These are phyloP conservation scores for Drosophila sucinea DNA, from an alignment of 1,140 invertebrate species.

Conservation along the genomic window DNA sequence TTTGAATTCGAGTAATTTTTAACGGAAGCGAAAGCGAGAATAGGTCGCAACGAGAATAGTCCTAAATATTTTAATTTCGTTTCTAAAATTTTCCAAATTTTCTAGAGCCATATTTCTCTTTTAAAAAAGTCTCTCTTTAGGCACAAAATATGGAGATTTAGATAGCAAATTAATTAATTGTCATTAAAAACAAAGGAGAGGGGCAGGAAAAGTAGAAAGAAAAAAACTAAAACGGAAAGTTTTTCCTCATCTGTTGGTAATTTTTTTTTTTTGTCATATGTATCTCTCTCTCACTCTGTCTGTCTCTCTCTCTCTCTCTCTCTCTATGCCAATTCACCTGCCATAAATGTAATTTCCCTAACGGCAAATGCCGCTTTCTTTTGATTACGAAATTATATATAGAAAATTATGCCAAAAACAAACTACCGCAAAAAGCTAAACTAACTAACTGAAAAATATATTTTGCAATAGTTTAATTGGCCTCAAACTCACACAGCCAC, in stretches of 20 bases:
- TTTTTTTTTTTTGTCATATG: conserved; percentile 21
- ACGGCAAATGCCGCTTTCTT: conserved; percentile 59
- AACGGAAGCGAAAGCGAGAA: too few species aligned
- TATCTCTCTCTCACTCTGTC: background rate
- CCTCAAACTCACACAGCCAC: conserved; percentile 34
- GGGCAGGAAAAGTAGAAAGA: too few species aligned
- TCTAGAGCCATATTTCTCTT: too few species aligned
- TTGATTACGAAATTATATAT: conserved; percentile 53
- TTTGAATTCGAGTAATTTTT: too few species aligned
- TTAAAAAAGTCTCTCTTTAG: too few species aligned
- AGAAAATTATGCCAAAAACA: conserved; percentile 48
- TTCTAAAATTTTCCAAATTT: too few species aligned
- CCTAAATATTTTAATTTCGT: too few species aligned
- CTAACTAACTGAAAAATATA: conserved; percentile 19
- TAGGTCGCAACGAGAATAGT: too few species aligned
- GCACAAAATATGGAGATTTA: too few species aligned
- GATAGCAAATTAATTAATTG: too few species aligned
- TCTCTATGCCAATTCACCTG: background rate
- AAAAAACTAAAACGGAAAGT: conserved; percentile 6
- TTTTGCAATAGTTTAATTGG: conserved; percentile 72
- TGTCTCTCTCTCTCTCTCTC: background rate
- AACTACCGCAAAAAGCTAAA: conserved; percentile 27
- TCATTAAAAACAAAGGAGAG: too few species aligned
- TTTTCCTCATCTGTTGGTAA: conserved; percentile 20
- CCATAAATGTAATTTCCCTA: conserved; percentile 50